Percentiles rank a stretch among this genome's conserved stretches.
phyloP scores from a whole-genome alignment of 1,140 invertebrate species.

The Latrodectus geometricus region DNA sequence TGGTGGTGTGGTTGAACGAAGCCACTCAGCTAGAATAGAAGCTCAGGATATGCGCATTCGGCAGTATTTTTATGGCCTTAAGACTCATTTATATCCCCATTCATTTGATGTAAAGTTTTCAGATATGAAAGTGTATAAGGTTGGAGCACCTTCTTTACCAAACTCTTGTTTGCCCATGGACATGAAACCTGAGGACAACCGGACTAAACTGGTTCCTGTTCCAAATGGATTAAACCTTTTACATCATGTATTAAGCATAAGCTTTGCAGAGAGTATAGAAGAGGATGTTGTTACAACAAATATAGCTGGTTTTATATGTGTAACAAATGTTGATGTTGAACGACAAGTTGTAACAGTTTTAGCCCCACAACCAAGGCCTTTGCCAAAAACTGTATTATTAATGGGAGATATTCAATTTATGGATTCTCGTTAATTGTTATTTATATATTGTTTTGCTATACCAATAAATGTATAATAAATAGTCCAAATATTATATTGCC shows the following conservation, averaged over 20 bases:
- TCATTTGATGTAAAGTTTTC: constrained; percentile 89
- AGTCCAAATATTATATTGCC: too few species aligned
- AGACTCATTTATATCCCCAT: constrained; percentile 88
- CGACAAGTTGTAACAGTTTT: constrained; percentile 87
- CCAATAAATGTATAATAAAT: too few species aligned
- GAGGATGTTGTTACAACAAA: constrained; percentile 89
- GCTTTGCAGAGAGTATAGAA: constrained; percentile 72
- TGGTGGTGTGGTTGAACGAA: constrained; percentile 91
- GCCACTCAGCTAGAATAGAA: constrained; percentile 78
- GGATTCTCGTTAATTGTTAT: constrained; percentile 61
- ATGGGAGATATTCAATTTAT: constrained; percentile 65
- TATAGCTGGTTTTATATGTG: constrained; percentile 86
- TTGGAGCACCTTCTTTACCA: constrained; percentile 91
- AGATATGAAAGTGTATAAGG: constrained; percentile 92
- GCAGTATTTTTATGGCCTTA: constrained; percentile 93
- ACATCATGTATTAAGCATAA: constrained; percentile 90
- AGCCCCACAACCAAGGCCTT: constrained; percentile 89
- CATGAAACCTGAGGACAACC: constrained; percentile 92
- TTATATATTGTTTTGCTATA: too few species aligned
- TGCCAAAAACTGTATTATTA: constrained; percentile 76
- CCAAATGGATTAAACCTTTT: constrained; percentile 73
- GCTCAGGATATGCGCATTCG: constrained; percentile 83
- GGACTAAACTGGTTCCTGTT: constrained; percentile 88
- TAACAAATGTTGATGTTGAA: constrained; percentile 90
- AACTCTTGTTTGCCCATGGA: constrained; percentile 93